Base-by-base conservation (phyloP, 2,113 vertebrate genomes). In the Jacana jacana region DNA sequence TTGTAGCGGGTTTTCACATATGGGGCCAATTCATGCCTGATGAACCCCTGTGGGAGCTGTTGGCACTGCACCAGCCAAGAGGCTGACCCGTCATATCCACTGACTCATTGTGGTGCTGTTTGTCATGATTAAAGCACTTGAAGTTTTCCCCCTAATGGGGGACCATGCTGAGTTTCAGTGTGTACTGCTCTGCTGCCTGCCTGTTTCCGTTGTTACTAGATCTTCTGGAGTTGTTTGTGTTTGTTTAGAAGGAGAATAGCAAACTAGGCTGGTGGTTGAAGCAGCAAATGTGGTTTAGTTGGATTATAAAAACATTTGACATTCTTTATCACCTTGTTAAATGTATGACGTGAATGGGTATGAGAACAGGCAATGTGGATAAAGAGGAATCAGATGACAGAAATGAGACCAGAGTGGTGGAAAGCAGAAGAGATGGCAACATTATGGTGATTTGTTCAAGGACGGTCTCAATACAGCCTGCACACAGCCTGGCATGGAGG, bases 21-120 rank as follows among this genome's bases (percentile, higher is more conserved):
- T 96, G 96, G 93, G 96, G 94, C 92, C 91, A 96, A 94, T 96
- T 95, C 86, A 63, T 95, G 95, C 61, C 92, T 96, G 95, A 89
- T 80, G 93, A 96, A 96, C 83, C 93, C 93, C 92, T 37, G 86
- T 93, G 95, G 96, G 95, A 96, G 92, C 87, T 91, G 90, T 18
- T 96, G 96, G 93, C 49, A 0, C 81, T 87, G 88, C 77, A 89
- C 77, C 93, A 96, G 92, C 37, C 30, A 49, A 70, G 86, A 94
- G 94, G 91, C 92, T 95, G 91, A 81, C 94, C 94, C 70, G 13
- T 89, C 84, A 81, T 25, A 91, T 81, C 87, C 89, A 89, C 88
- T 95, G 89, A 95, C 87, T 87, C 91, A 94, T 91, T 95, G 93
- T 60, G 91, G 93, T 92, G 93, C 85, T 0, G 48, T 79, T 86